Percentiles rank a stretch among this genome's conserved stretches.
These are phyloP conservation scores for Coregonus clupeaformis DNA, from an alignment of 2,113 vertebrate species.

Conservation along the genomic window DNA sequence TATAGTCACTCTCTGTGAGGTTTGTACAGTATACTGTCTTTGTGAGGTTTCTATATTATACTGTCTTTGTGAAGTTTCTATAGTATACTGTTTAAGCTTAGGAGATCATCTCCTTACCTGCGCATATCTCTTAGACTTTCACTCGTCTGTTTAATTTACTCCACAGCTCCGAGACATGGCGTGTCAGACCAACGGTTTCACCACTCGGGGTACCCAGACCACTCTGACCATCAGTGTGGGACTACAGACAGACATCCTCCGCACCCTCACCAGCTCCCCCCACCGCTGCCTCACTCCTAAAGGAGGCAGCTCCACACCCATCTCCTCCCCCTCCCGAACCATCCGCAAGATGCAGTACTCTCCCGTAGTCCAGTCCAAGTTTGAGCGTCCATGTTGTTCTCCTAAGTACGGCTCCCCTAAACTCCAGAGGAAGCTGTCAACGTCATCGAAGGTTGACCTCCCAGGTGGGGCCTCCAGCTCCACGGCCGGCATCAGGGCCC, in stretches of 20 bases:
- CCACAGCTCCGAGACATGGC: slow-evolving; percentile 81
- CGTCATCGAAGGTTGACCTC: slow-evolving; percentile 56
- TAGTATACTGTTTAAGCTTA: too few relatives aligned
- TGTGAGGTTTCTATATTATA: too few relatives aligned
- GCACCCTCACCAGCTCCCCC: slow-evolving; percentile 90
- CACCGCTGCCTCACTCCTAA: slow-evolving; percentile 96
- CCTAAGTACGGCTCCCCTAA: slow-evolving; percentile 97
- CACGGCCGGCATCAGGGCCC: slow-evolving; percentile 51
- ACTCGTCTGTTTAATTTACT: too few relatives aligned
- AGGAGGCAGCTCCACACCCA: slow-evolving; percentile 82
- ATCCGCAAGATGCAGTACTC: slow-evolving; percentile 87
- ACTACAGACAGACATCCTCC: slow-evolving; percentile 88
- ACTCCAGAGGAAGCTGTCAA: slow-evolving; percentile 84
- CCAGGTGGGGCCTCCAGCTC: slow-evolving; percentile 36
- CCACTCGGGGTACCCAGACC: slow-evolving; percentile 87
- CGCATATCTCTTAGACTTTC: too few relatives aligned
- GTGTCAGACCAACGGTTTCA: slow-evolving; percentile 91
- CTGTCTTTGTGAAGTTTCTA: too few relatives aligned
- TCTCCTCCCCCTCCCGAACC: slow-evolving; percentile 91
- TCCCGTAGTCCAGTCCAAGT: slow-evolving; percentile 90
- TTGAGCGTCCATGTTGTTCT: slow-evolving; percentile 95
- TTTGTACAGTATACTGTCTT: too few relatives aligned
- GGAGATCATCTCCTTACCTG: too few relatives aligned
- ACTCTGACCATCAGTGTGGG: slow-evolving; percentile 89
- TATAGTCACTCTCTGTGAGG: too few relatives aligned